Evolutionary conservation across 2,113 vertebrate species (phyloP), one percentile per base, ranked within the genome.

Genomic region (Bombycilla garrulus): DNA sequence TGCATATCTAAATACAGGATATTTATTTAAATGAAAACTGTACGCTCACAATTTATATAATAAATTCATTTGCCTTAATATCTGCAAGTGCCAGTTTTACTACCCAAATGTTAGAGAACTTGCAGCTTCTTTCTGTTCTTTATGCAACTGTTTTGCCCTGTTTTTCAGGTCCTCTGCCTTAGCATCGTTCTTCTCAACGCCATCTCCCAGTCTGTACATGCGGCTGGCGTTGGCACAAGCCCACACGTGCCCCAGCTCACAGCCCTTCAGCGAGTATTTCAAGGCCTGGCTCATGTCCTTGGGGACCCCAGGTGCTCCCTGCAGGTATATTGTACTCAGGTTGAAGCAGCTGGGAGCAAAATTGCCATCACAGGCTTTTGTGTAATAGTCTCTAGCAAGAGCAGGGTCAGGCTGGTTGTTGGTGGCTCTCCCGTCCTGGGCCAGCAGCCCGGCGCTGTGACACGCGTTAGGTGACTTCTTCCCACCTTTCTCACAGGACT

Each of bases 161-260:
- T 98, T 99, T 98, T 99, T 99, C 86, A 99, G 96, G 36, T 98
- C 94, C 90, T 99, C 99, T 3, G 99, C 99, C 86, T 98, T 99
- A 20, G 97, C 97, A 40, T 99, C 98, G 1, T 99, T 98, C 95
- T 98, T 99, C 65, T 98, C 93, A 1, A 98, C 90, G 2, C 99
- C 99, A 35, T 99, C 99, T 33, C 99, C 99, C 25, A 99, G 97
- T 94, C 95, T 99, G 96, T 99, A 99, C 98, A 99, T 99, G 76
- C 99, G 99, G 73, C 99, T 99, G 88, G 99, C 99, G 9, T 99
- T 99, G 80, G 98, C 98, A 56, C 99, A 99, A 62, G 98, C 99
- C 99, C 99, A 99, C 6, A 99, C 36, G 11, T 99, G 99, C 87
- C 99, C 99, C 90, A 99, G 96, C 79, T 99, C 98, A 95, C 99